Percentiles rank a stretch among this genome's conserved stretches.
These are phyloP conservation scores for Orthosia incerta DNA, from an alignment of 2,888 invertebrate genomes.

Conservation along the genomic window DNA sequence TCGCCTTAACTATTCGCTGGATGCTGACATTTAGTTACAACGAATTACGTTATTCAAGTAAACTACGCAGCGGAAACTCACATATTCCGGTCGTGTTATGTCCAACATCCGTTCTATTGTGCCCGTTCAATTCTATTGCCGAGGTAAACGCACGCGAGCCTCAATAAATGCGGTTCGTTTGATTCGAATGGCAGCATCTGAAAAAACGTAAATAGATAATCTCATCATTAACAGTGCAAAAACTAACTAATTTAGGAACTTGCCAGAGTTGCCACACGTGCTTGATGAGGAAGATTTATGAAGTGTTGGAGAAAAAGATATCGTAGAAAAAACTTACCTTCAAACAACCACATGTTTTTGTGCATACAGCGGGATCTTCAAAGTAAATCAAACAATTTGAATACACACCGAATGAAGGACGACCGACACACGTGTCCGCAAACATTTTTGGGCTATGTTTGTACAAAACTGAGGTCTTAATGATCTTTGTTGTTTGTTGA, in stretches of 20 bases:
- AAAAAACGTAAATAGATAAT: constrained; percentile 20
- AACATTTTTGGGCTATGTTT: constrained; percentile 84
- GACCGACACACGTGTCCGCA: constrained; percentile 84
- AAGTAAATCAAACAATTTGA: constrained; percentile 82
- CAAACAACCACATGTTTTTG: constrained; percentile 74
- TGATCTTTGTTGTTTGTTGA: constrained; percentile 74
- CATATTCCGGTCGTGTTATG: constrained; percentile 81
- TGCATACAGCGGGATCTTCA: constrained; percentile 82
- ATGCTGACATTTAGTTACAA: constrained; percentile 43
- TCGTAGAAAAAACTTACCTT: constrained; percentile 54
- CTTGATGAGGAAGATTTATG: constrained; percentile 66
- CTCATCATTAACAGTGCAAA: constrained; percentile 37
- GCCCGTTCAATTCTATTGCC: constrained; percentile 71
- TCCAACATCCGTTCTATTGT: constrained; percentile 86
- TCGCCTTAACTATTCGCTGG: constrained; percentile 5
- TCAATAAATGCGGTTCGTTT: constrained; percentile 37
- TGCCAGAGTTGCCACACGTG: constrained; percentile 64
- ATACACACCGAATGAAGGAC: constrained; percentile 82
- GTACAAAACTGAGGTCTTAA: constrained; percentile 79
- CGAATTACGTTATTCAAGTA: constrained; percentile 65
- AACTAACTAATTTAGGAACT: constrained; percentile 29
- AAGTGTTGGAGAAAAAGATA: constrained; percentile 62
- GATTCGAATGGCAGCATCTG: constrained; percentile 31
- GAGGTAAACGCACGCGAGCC: constrained; percentile 62
- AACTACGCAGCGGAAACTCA: constrained; percentile 78